Percentiles rank a stretch among this genome's conserved stretches.
These are phyloP conservation scores for Strigamia crassipes DNA, from an alignment of 2,888 invertebrate genomes.

Conservation along the genomic window DNA sequence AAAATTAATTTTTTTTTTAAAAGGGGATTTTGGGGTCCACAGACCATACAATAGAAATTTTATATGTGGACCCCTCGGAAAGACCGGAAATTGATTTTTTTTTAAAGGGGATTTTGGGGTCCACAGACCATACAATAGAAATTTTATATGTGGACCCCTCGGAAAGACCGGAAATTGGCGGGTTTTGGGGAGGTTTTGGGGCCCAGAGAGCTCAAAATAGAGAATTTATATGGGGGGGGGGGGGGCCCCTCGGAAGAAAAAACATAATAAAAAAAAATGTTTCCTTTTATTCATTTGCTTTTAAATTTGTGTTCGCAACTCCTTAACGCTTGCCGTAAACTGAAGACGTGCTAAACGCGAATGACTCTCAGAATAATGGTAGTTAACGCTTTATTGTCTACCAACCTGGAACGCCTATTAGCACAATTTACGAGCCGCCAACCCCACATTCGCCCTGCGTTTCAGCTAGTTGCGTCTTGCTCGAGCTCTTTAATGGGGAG, in stretches of 20 bases:
- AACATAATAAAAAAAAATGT: not conserved
- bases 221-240: not conserved
- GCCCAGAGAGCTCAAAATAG: too few species aligned
- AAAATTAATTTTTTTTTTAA: too few species aligned
- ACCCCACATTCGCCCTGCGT: constrained; percentile 28
- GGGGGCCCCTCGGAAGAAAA: too few species aligned
- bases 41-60: too few species aligned
- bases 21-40: too few species aligned
- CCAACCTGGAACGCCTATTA: constrained; percentile 42
- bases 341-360: constrained; percentile 42
- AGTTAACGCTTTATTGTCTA: constrained; percentile 42
- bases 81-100: too few species aligned
- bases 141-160: too few species aligned
- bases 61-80: too few species aligned
- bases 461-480: constrained; percentile 39
- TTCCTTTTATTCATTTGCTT: constrained; percentile 2
- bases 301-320: constrained; percentile 8
- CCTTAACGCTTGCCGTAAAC: constrained; percentile 38
- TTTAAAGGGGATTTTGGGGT: too few species aligned
- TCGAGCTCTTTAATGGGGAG: constrained; percentile 37
- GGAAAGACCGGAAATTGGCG: too few species aligned
- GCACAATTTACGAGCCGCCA: constrained; percentile 42
- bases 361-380: constrained; percentile 39
- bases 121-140: too few species aligned
- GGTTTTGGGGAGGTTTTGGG: too few species aligned